Evolutionary conservation across 2,888 invertebrate genomes (phyloP), one percentile per base, ranked within the genome.

Genomic region (Lasioglossum villosulum): DNA sequence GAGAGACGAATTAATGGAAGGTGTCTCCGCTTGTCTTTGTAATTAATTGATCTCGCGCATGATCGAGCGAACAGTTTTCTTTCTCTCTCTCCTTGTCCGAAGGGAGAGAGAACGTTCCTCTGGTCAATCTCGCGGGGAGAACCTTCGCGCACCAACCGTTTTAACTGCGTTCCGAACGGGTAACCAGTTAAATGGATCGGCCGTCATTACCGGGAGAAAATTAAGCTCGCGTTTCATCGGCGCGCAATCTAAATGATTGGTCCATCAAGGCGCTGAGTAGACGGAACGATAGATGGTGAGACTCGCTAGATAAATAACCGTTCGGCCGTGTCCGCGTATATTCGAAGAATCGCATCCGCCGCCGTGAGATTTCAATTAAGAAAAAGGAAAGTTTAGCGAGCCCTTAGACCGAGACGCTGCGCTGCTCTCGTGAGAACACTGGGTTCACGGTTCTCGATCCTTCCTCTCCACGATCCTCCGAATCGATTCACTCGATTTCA

Each of bases 31-130:
- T 70, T 75, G 75, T 84, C 75, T 59, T 63, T 19, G 76, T 90
- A 89, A 89, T 89, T 90, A 86, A 89, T 89, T 82, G 81, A 84
- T 86, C 75, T 39, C 76, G 82, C 83, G 78, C 80, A 84, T 68
- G 79, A 84, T 82, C 76, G 79, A 86, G 37, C 86, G 78, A 73
- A 63, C 70, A 63, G 66, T 59, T 72, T 79, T 14, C 52, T 52
- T 16, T 52, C 52, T 52, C 52, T 52, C 0, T 52, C 52, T 52
- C 52, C 0, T 1, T 10, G 23, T n/a, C 2, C 42, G 0, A 23
- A 0, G 52, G 0, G 52, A 52, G 52, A 23, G 52, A 23, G 23
- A n/a, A 16, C 27, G 59, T 27, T 27, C 59, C 30, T 37, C 37
- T 34, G 74, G 42, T 42, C 72, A 63, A 87, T 80, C 79, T 76